These are phyloP conservation scores for Muscicapa adusta DNA, from an alignment of 2,113 vertebrate species.

Conservation along the genomic window DNA sequence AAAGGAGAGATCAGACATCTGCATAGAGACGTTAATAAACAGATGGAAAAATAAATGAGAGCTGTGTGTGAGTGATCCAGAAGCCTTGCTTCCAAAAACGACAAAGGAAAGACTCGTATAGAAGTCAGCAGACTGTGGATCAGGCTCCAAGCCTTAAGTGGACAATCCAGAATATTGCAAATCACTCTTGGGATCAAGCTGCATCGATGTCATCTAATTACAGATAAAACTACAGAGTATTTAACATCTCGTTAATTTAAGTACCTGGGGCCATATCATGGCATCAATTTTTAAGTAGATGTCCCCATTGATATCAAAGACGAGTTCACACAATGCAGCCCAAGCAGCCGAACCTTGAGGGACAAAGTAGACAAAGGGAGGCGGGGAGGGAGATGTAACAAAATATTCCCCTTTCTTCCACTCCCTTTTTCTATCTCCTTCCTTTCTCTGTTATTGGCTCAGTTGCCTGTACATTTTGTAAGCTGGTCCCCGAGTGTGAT, in stretches of 20 bases:
- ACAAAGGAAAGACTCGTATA: background rate
- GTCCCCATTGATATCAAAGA: constrained; percentile 63
- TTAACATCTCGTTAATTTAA: constrained; percentile 70
- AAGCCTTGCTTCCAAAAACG: background rate
- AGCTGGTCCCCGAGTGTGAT: background rate
- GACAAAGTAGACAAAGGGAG: constrained; percentile 35
- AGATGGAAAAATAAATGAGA: constrained; percentile 20
- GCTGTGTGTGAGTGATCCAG: background rate
- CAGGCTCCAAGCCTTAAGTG: constrained; percentile 25
- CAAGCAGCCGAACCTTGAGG: constrained; percentile 9
- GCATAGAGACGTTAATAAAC: background rate
- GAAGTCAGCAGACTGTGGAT: background rate
- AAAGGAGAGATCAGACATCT: background rate
- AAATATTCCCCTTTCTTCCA: background rate
- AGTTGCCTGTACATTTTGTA: background rate
- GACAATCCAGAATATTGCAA: constrained; percentile 23
- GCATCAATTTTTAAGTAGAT: constrained; percentile 60
- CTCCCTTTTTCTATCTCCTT: background rate
- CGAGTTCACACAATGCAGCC: background rate
- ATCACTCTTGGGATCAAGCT: constrained; percentile 49
- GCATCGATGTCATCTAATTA: constrained; percentile 61
- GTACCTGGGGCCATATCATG: constrained; percentile 61
- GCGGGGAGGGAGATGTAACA: background rate
- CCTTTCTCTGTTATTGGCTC: background rate
- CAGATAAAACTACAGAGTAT: constrained; percentile 64